Evolutionary conservation across 2,888 invertebrate species (phyloP), one percentile per base, ranked within the genome.

Genomic region (Oscheius sp.): DNA sequence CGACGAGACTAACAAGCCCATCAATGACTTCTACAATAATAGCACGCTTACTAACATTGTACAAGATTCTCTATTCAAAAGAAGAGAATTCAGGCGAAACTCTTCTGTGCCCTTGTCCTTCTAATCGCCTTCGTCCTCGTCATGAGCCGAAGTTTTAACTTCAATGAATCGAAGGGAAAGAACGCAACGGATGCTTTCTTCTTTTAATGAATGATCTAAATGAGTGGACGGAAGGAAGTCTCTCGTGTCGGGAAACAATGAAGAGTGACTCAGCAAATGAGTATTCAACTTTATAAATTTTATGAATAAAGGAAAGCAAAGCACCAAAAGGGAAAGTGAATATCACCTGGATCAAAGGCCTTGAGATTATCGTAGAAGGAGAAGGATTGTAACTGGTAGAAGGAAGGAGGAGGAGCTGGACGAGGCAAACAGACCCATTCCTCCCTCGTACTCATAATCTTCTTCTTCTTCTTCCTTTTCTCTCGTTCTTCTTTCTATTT

Each of bases 11-110:
- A 69, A 71, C 49, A 77, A 74, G 59, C 76, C 78, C 9, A 72
- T 80, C 24, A 70, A 76, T 44, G 82, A 82, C 26, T 82, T 82
- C 67, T 82, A 82, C 71, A 82, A 82, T 65, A 82, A 81, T 66
- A 77, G 81, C n/a, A 82, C 82, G 1, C 68, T 82, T 8, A 78
- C 80, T 1, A 78, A 75, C 64, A 70, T 80, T 45, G n/a, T n/a
- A n/a, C n/a, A n/a, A n/a, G n/a, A n/a, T n/a, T n/a, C n/a, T n/a
- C n/a, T n/a, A n/a, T n/a, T n/a, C n/a, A n/a, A n/a, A n/a, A n/a
- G n/a, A n/a, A n/a, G n/a, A n/a, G n/a, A n/a, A n/a, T n/a, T n/a
- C n/a, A n/a, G n/a, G 68, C 73, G 2, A 76, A 79, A 41, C 49
- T 77, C 28, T 79, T 79, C 66, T 79, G 79, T 54, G 77, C 79